Evolutionary conservation across 35 echinoderm and acorn worm species (phyloP).

Genomic region (Ophioderma brevispina): DNA sequence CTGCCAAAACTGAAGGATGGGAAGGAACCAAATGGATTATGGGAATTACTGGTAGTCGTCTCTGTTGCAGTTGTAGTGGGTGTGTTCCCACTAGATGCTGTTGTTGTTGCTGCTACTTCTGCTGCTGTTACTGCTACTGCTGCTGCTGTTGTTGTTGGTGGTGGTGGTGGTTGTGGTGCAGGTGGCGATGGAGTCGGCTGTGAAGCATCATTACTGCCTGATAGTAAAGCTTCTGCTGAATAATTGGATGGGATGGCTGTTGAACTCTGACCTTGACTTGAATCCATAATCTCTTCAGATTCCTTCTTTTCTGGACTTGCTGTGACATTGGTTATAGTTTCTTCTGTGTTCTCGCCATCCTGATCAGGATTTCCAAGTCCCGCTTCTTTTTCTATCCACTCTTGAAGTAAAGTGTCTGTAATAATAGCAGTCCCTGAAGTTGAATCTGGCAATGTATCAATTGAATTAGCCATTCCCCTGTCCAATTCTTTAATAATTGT

Average conservation of each 20-base stretch:
- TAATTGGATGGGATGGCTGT: conserved; percentile 22
- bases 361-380: not conserved
- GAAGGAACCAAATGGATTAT: conserved; percentile 23
- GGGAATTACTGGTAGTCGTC: conserved; percentile 19
- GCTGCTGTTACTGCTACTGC: no score
- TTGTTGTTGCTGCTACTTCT: no score
- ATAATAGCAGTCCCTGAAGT: conserved; percentile 27
- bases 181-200: not conserved
- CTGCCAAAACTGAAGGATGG: conserved; percentile 38
- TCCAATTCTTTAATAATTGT: not conserved
- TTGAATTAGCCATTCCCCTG: conserved; percentile 8
- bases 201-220: not conserved
- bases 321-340: not conserved
- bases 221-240: conserved; percentile 30
- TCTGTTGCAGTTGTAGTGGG: not conserved
- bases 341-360: conserved; percentile 19
- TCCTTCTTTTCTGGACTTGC: not conserved
- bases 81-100: not conserved
- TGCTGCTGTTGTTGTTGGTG: not conserved
- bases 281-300: not conserved
- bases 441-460: conserved; percentile 3
- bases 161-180: not conserved
- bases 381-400: conserved; percentile 17
- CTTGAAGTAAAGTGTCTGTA: conserved; percentile 22
- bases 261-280: not conserved